A percentile compares a stretch with the other conserved stretches of the same genome.
These are phyloP conservation scores for Monochamus alternatus DNA, from an alignment of 2,888 invertebrate genomes.

Conservation along the genomic window DNA sequence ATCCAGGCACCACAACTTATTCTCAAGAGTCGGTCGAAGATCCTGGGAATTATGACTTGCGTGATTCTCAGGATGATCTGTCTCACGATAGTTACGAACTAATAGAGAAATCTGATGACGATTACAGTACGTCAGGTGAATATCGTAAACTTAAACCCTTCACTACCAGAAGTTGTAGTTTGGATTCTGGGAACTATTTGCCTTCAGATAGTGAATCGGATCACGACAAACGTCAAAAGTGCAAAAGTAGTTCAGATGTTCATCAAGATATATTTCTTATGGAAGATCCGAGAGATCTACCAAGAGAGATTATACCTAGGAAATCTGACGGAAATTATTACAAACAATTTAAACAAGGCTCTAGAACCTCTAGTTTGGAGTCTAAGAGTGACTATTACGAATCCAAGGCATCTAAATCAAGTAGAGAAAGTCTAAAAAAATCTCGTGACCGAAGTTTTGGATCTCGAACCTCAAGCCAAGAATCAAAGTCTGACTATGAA, in stretches of 20 bases:
- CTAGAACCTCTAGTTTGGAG: slow-evolving; percentile 77
- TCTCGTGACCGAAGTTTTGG: slow-evolving; percentile 70
- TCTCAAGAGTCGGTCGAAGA: slow-evolving; percentile 78
- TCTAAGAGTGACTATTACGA: slow-evolving; percentile 82
- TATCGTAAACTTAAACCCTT: slow-evolving; percentile 64
- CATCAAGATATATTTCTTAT: slow-evolving; percentile 85
- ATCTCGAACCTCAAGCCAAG: slow-evolving; percentile 80
- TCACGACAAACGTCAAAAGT: slow-evolving; percentile 75
- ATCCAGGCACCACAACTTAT: slow-evolving; percentile 85
- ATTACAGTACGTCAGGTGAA: slow-evolving; percentile 71
- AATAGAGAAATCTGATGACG: slow-evolving; percentile 84
- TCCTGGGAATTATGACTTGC: slow-evolving; percentile 77
- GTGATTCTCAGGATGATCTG: slow-evolving; percentile 87
- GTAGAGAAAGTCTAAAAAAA: slow-evolving; percentile 72
- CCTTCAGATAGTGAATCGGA: slow-evolving; percentile 83
- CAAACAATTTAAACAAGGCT: slow-evolving; percentile 79
- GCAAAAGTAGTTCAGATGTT: slow-evolving; percentile 80
- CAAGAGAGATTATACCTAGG: slow-evolving; percentile 81
- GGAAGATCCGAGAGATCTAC: slow-evolving; percentile 84
- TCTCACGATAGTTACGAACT: slow-evolving; percentile 92
- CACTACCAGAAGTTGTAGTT: slow-evolving; percentile 78
- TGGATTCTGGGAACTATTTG: slow-evolving; percentile 85
- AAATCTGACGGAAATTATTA: slow-evolving; percentile 84
- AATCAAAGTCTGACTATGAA: slow-evolving; percentile 76
- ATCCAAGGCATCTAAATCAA: slow-evolving; percentile 78